These are phyloP conservation scores for Drosophila mimetica DNA, from an alignment of 2,888 invertebrate species.

Conservation along the genomic window DNA sequence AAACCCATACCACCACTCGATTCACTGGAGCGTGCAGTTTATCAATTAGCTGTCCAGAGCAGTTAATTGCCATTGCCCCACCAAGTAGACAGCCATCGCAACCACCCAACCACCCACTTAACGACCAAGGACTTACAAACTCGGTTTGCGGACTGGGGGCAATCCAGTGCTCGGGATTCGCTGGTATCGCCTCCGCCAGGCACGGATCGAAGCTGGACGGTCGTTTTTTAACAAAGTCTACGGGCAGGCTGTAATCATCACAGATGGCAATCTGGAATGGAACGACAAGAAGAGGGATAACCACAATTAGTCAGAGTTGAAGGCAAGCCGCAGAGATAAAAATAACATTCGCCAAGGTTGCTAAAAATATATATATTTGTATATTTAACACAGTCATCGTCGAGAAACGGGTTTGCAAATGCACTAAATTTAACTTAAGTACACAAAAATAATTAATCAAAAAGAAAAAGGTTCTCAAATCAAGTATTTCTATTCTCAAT, in stretches of 20 bases:
- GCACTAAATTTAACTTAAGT: too few species aligned
- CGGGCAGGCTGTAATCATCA: constrained; percentile 94
- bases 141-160: constrained; percentile 84
- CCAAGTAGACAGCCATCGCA: not conserved
- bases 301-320: not conserved
- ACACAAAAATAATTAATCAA: too few species aligned
- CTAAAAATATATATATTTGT: not conserved
- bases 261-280: constrained; percentile 91
- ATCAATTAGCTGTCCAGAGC: constrained; percentile 70
- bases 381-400: not conserved
- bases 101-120: constrained; percentile 18
- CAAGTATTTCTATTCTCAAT: too few species aligned
- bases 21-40: constrained; percentile 64
- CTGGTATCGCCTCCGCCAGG: constrained; percentile 86
- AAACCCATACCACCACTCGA: constrained; percentile 12
- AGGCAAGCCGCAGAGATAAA: constrained; percentile 36
- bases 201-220: constrained; percentile 87
- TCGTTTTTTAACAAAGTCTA: constrained; percentile 91
- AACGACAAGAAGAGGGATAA: not conserved
- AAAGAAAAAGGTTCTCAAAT: too few species aligned
- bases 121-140: constrained; percentile 80
- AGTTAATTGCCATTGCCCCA: constrained; percentile 74
- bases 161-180: constrained; percentile 84
- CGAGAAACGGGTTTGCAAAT: too few species aligned
- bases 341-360: constrained; percentile 37